phyloP scores from a whole-genome alignment of 1,140 invertebrate species.

The Drosophila lowei region DNA sequence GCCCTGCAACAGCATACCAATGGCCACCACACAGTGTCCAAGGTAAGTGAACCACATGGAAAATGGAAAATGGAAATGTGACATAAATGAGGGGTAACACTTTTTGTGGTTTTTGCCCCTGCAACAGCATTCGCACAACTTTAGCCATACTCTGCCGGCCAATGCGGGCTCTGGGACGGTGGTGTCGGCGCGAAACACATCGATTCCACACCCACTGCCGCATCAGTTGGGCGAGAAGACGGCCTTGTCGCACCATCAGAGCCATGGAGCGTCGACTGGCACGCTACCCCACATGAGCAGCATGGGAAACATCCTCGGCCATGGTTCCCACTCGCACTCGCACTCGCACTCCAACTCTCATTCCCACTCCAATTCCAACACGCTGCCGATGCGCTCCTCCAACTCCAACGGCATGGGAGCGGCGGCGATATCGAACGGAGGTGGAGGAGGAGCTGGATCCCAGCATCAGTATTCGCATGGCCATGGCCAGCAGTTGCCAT shows the following conservation, averaged over 20 bases:
- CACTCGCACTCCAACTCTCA: constrained; percentile 35
- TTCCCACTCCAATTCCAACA: constrained; percentile 48
- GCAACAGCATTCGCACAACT: constrained; percentile 47
- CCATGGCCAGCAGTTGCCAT: constrained; percentile 56
- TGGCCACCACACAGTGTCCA: constrained; percentile 52
- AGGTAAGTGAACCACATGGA: constrained; percentile 33
- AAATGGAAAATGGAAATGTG: background rate
- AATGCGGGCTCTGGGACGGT: constrained; percentile 46
- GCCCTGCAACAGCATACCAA: constrained; percentile 70
- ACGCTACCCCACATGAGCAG: constrained; percentile 44
- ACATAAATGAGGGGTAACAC: background rate
- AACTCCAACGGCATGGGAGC: constrained; percentile 38
- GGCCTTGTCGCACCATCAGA: constrained; percentile 42
- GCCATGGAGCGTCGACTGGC: constrained; percentile 27
- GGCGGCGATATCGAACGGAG: background rate
- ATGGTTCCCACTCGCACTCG: constrained; percentile 30
- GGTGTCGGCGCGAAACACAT: constrained; percentile 78
- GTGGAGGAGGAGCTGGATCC: constrained; percentile 19
- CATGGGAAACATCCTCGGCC: constrained; percentile 47
- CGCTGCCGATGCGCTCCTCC: constrained; percentile 62
- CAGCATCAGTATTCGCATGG: constrained; percentile 14
- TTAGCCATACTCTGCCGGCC: constrained; percentile 60
- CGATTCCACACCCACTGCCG: constrained; percentile 79
- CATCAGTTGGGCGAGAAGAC: constrained; percentile 73
- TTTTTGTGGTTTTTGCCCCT: background rate